phyloP scores from a whole-genome alignment of 2,888 invertebrate genomes.

The Congeria kusceri region DNA sequence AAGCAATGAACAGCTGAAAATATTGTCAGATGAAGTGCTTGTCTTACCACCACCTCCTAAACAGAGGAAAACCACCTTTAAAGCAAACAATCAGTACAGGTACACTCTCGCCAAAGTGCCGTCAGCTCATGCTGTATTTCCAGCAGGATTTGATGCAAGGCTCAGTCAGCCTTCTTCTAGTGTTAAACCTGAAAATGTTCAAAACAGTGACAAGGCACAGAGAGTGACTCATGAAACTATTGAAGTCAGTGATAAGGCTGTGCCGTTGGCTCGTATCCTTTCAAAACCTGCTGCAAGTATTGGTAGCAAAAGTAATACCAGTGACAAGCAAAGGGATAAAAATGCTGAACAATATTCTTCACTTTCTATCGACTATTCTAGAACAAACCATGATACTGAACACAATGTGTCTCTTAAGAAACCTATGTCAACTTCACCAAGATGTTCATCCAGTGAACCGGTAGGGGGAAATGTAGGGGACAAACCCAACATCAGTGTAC shows the following conservation, averaged over 20 bases:
- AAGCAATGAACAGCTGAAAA: neutral
- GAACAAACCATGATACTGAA: neutral
- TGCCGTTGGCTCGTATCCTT: neutral
- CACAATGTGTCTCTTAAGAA: neutral
- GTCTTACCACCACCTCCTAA: slow-evolving; percentile 65
- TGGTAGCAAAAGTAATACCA: neutral
- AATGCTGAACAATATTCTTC: neutral
- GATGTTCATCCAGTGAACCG: slow-evolving; percentile 2
- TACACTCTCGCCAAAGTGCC: slow-evolving; percentile 74
- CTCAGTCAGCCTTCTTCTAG: no score
- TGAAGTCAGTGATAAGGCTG: neutral
- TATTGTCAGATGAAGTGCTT: slow-evolving; percentile 20
- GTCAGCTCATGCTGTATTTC: slow-evolving; percentile 74
- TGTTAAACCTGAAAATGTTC: no score
- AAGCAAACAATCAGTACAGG: slow-evolving; percentile 13
- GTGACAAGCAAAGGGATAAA: neutral
- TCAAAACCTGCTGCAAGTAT: neutral
- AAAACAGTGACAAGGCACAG: neutral
- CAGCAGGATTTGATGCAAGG: slow-evolving; percentile 71
- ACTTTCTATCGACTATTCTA: no score
- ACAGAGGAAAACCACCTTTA: slow-evolving; percentile 22
- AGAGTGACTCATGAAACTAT: neutral
- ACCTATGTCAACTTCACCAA: no score
- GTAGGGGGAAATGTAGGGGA: slow-evolving; percentile 54
- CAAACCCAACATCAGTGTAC: slow-evolving; percentile 59